These are phyloP conservation scores for Amblyjoppa proteus DNA, from an alignment of 2,888 invertebrate species.

Conservation along the genomic window DNA sequence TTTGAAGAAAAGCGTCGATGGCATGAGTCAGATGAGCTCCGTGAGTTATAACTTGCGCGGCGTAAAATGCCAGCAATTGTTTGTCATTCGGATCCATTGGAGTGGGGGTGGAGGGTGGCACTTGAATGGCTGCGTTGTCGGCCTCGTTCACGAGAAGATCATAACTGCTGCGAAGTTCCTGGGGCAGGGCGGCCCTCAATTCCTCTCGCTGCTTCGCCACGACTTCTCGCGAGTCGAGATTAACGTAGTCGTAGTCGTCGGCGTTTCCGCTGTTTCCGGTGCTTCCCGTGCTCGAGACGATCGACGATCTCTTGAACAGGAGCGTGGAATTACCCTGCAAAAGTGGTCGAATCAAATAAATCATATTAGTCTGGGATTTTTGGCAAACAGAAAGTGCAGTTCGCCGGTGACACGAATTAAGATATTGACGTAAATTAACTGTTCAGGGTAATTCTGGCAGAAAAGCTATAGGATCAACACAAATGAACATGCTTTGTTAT, in stretches of 20 bases:
- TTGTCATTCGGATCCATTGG: slow-evolving; percentile 91
- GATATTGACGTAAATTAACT: too few relatives aligned
- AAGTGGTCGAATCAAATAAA: slow-evolving; percentile 56
- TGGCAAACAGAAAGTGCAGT: too few relatives aligned
- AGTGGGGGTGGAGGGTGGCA: slow-evolving; percentile 83
- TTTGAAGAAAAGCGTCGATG: slow-evolving; percentile 96
- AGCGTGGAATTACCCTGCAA: slow-evolving; percentile 91
- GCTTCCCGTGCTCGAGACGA: slow-evolving; percentile 80
- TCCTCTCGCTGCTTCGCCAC: slow-evolving; percentile 91
- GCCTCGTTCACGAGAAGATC: slow-evolving; percentile 91
- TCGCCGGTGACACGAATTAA: too few relatives aligned
- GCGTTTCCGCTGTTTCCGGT: slow-evolving; percentile 88
- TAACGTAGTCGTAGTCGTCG: slow-evolving; percentile 97
- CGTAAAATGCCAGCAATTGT: slow-evolving; percentile 94
- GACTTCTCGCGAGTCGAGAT: slow-evolving; percentile 91
- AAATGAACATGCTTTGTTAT: too few relatives aligned
- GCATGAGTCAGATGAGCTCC: slow-evolving; percentile 94
- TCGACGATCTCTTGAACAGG: slow-evolving; percentile 89
- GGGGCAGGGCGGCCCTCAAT: slow-evolving; percentile 90
- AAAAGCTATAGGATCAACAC: too few relatives aligned
- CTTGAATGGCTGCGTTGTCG: slow-evolving; percentile 87
- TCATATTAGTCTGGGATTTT: too few relatives aligned
- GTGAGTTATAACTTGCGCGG: slow-evolving; percentile 94
- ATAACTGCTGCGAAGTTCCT: slow-evolving; percentile 91
- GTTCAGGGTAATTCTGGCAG: too few relatives aligned